Evolutionary conservation across 2,888 invertebrate genomes (phyloP).

Genomic region (Hypselothyrea guttata): DNA sequence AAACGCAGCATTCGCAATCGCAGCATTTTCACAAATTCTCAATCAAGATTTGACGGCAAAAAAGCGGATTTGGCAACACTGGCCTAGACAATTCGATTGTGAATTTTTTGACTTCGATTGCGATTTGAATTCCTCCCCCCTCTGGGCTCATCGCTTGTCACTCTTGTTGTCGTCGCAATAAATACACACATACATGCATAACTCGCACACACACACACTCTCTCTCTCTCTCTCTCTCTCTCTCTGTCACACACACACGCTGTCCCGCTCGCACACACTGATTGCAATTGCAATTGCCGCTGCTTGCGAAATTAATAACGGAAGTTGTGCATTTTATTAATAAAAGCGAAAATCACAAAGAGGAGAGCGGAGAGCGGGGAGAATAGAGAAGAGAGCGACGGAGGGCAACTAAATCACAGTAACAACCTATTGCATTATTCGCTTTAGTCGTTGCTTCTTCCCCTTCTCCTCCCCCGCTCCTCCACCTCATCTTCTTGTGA

Average conservation of each 20-base stretch:
- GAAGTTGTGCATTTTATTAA: conserved; percentile 82
- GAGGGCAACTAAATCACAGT: conserved; percentile 33
- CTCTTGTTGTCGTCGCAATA: conserved; percentile 3
- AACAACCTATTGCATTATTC: conserved; percentile 36
- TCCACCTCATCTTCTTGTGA: conserved; percentile 7
- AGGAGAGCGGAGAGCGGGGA: conserved; percentile 38
- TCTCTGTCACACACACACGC: conserved; percentile 8
- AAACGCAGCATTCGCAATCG: too few species aligned
- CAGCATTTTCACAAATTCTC: too few species aligned
- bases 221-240: conserved; percentile 8
- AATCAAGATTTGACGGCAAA: too few species aligned
- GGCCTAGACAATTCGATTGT: conserved; percentile 39
- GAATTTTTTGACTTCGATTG: conserved; percentile 43
- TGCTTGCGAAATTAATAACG: conserved; percentile 79
- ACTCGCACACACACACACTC: conserved; percentile 7
- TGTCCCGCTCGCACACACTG: conserved; percentile 1
- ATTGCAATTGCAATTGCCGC: conserved; percentile 60
- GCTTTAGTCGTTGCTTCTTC: background rate
- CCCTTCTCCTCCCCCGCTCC: conserved; percentile 27
- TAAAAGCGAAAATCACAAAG: conserved; percentile 68
- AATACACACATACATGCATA: too few species aligned
- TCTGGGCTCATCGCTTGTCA: conserved; percentile 5
- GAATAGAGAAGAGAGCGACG: conserved; percentile 10
- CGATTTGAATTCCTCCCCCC: conserved; percentile 13
- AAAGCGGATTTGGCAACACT: too few species aligned